Evolutionary conservation across 2,888 invertebrate species (phyloP).

Genomic region (Ochropleura plecta): DNA sequence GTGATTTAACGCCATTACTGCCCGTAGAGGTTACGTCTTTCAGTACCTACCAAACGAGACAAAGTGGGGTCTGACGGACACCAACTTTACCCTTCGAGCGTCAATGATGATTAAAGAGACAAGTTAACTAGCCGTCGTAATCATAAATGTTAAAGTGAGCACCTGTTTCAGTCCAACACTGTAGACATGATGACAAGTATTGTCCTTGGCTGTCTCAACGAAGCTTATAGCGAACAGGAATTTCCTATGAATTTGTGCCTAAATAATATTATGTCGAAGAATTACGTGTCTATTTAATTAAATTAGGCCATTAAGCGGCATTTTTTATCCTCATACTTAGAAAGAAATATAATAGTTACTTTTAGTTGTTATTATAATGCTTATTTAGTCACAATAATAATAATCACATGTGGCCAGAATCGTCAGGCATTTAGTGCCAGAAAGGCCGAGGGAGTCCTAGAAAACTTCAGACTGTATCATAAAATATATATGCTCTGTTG

Average conservation of each 20-base stretch:
- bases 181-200: neutral
- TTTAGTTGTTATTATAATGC: too few species aligned
- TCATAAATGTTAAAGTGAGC: constrained; percentile 14
- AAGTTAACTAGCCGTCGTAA: neutral
- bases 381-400: too few species aligned
- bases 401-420: too few species aligned
- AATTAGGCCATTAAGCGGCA: too few species aligned
- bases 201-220: neutral
- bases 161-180: neutral
- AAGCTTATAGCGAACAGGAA: neutral
- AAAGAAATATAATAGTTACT: too few species aligned
- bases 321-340: too few species aligned
- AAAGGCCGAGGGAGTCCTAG: too few species aligned
- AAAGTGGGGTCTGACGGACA: neutral
- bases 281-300: neutral
- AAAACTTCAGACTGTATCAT: too few species aligned
- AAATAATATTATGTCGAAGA: neutral
- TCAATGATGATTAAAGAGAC: constrained; percentile 14
- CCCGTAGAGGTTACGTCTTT: too few species aligned
- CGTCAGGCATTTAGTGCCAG: too few species aligned
- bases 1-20: too few species aligned
- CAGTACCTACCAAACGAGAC: neutral
- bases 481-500: too few species aligned
- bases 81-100: neutral
- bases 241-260: neutral